Evolutionary conservation across 1,140 invertebrate species (phyloP), one percentile per base, ranked within the genome.

Genomic region (Pseudomyrmex sp.): DNA sequence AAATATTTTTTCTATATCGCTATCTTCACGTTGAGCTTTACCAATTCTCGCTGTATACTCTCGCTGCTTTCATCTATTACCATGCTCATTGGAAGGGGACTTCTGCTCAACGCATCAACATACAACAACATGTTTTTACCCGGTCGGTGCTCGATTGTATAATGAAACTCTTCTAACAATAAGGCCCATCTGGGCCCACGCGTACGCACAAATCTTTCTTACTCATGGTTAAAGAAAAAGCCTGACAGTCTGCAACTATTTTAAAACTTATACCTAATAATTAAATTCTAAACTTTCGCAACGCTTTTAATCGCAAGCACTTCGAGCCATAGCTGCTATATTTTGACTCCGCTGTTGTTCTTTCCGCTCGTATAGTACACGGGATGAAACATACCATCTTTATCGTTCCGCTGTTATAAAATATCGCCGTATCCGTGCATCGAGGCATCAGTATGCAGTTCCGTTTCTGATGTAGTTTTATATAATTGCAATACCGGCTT

Each of bases 101-200:
- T 48, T 3, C 54, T 26, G 13, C 70, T 73, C 0, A 73, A 3
- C 0, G 70, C 26, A 5, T 73, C 56, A 1, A 73, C 70, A 12
- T 73, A 56, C 0, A 1, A 56, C 0, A 1, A 4, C 35, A 73
- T 59, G 12, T 9, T 48, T 13, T 12, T 48, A 0, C 70, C 70
- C 12, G 56, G 2, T 7, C 70, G 26, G 46, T 73, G 70, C 13
- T 48, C 70, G 1, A 73, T 61, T 0, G 1, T 13, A 23, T 73
- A 73, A 2, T 12, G 0, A 10, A 73, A 73, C 1, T 61, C 56
- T 48, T 59, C 70, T 20, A 73, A 2, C 0, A 73, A 46, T 2
- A 74, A 56, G 0, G 50, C 70, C 70, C 35, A 73, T 18, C 70
- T 56, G 1, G 26, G 18, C 18, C 70, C 2, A 73, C 70, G 2